Conservation (phyloP, 2,888 invertebrate species). For the Apotomis capreana region DNA sequence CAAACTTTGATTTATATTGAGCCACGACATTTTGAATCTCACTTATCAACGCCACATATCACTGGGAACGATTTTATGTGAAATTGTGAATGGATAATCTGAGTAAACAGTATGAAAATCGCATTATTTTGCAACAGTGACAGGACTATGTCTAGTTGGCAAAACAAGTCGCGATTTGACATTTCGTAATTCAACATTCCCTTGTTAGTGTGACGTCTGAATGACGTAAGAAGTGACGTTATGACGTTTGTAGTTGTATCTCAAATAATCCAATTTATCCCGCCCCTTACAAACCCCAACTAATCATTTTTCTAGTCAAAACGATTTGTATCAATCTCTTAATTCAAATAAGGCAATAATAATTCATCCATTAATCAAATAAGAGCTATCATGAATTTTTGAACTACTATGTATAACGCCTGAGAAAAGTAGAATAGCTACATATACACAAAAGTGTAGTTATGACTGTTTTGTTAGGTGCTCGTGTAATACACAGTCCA, state of each 20-base stretch:
- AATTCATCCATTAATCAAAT: no score
- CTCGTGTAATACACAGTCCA: no score
- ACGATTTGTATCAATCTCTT: no score
- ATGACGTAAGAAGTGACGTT: conserved; percentile 11
- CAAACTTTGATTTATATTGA: conserved; percentile 86
- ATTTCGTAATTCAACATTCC: conserved; percentile 46
- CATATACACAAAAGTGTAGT: no score
- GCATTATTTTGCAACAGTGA: conserved; percentile 77
- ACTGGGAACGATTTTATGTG: conserved; percentile 54
- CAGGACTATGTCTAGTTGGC: conserved; percentile 81
- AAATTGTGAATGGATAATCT: conserved; percentile 54
- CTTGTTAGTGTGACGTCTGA: conserved; percentile 18
- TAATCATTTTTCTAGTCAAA: no score
- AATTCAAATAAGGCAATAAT: no score
- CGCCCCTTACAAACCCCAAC: neutral
- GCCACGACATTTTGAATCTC: conserved; percentile 85
- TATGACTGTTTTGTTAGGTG: no score
- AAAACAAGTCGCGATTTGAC: conserved; percentile 69
- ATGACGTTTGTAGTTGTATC: conserved; percentile 2
- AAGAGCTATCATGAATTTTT: no score
- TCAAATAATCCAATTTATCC: conserved; percentile 7
- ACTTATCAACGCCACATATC: conserved; percentile 62
- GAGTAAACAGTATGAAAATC: conserved; percentile 76
- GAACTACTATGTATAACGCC: no score
- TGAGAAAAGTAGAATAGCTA: no score